These are phyloP conservation scores for Caiman crocodilus DNA, from an alignment of 2,797 vertebrate genomes.

Conservation along the genomic window DNA sequence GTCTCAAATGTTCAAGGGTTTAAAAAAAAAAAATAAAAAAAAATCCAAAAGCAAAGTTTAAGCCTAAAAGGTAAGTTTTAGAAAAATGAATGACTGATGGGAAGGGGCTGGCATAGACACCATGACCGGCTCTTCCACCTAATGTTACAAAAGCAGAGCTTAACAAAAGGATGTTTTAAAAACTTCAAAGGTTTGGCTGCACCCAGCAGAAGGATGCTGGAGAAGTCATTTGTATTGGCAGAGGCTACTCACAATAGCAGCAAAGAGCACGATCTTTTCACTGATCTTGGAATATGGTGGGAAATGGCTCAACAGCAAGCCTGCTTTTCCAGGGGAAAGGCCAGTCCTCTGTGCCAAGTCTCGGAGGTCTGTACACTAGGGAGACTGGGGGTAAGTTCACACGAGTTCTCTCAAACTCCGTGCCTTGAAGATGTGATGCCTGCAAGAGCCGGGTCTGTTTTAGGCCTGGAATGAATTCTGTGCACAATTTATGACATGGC, in stretches of 20 bases:
- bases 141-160: background rate
- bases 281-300: accelerated
- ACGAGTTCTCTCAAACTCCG: background rate
- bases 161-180: background rate
- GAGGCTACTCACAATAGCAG: background rate
- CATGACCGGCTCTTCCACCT: background rate
- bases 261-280: background rate
- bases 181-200: background rate
- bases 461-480: background rate
- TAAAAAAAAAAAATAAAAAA: background rate
- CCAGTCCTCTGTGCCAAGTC: accelerated
- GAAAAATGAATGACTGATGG: constrained; percentile 8
- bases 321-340: background rate
- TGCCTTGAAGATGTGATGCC: background rate
- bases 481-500: background rate
- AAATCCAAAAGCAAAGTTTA: background rate
- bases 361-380: background rate
- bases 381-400: background rate
- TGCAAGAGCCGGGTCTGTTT: background rate
- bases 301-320: accelerated
- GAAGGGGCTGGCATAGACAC: background rate
- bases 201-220: background rate
- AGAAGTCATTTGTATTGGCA: background rate
- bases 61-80: background rate
- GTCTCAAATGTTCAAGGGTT: background rate